A percentile compares a stretch with the other conserved stretches of the same genome.
These are phyloP conservation scores for Myotis pilosus DNA, from an alignment of 2,797 vertebrate species.

Conservation along the genomic window DNA sequence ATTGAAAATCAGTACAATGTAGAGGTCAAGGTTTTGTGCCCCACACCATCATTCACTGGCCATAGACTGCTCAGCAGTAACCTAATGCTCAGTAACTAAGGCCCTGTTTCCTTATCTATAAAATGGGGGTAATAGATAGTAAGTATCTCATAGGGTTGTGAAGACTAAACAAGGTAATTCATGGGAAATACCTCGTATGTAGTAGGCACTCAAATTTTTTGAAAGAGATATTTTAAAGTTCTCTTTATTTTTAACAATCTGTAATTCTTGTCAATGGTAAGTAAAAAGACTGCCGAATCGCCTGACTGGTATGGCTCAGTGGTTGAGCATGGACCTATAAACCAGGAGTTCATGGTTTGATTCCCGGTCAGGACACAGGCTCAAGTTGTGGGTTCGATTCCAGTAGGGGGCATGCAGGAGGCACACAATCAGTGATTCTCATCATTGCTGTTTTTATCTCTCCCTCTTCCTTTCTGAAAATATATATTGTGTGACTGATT, in stretches of 20 bases:
- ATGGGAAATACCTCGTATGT: not conserved
- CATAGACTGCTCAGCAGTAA: not conserved
- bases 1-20: not conserved
- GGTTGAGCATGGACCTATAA: too few species aligned
- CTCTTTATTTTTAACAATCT: not conserved
- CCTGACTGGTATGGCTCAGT: too few species aligned
- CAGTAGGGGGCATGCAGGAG: too few species aligned
- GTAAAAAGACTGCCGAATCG: not conserved
- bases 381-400: too few species aligned
- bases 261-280: not conserved
- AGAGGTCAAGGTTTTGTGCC: not conserved
- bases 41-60: not conserved
- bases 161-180: not conserved
- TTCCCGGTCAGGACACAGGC: too few species aligned
- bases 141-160: not conserved
- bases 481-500: not conserved
- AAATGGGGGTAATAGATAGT: not conserved
- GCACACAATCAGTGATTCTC: too few species aligned
- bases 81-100: not conserved
- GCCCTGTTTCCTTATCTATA: not conserved
- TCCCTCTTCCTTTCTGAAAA: too few species aligned
- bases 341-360: too few species aligned
- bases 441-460: too few species aligned
- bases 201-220: not conserved
- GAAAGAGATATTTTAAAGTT: conserved; percentile 21